These are phyloP conservation scores for Chondrilla cf. caribensis DNA, from an alignment of 37 sponge, comb jelly and placozoan genomes.

Conservation along the genomic window DNA sequence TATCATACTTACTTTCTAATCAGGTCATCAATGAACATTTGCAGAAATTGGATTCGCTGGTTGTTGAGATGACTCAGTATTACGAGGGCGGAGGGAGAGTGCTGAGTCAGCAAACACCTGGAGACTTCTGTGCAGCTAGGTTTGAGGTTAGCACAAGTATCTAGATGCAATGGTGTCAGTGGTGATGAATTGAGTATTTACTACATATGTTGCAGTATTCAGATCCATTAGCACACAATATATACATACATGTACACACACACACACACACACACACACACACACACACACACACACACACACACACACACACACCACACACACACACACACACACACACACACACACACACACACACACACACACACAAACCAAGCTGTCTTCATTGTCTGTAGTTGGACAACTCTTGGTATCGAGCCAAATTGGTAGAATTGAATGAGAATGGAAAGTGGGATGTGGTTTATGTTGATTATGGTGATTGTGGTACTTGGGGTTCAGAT, in stretches of 20 bases:
- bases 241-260: constrained; percentile 11
- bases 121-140: constrained; percentile 1
- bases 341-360: background rate
- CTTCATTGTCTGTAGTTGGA: constrained; percentile 1
- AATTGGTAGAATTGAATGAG: background rate
- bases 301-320: constrained; percentile 21
- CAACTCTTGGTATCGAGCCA: constrained; percentile 40
- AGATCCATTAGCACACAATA: constrained; percentile 4
- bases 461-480: constrained; percentile 52
- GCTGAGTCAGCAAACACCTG: background rate
- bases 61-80: constrained; percentile 26
- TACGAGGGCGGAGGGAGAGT: background rate
- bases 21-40: constrained; percentile 8
- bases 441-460: background rate
- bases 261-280: constrained; percentile 22
- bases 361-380: background rate
- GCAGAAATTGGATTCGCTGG: constrained; percentile 11
- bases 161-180: background rate
- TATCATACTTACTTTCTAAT: no score
- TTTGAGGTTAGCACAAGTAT: background rate
- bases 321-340: background rate
- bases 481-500: background rate
- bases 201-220: background rate
- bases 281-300: constrained; percentile 20
- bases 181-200: no score